A percentile compares a stretch with the other conserved stretches of the same genome.
These are phyloP conservation scores for Sisor rabdophorus DNA, from an alignment of 2,113 vertebrate species.

Conservation along the genomic window DNA sequence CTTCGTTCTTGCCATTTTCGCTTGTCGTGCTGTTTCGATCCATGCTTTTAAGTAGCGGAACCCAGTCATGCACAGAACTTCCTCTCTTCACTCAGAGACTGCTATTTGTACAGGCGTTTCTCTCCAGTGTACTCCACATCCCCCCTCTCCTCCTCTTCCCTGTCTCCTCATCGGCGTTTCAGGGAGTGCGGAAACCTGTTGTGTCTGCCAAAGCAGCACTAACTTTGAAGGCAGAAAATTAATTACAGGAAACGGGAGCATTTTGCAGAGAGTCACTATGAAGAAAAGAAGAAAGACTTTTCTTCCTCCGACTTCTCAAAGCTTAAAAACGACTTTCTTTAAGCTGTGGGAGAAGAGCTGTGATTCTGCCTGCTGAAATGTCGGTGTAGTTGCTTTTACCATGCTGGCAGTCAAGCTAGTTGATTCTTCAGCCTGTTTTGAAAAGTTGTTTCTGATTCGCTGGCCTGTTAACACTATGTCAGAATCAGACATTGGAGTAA, in stretches of 20 bases:
- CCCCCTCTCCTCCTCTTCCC: no score
- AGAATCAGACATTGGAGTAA: slow-evolving; percentile 19
- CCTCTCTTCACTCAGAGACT: slow-evolving; percentile 13
- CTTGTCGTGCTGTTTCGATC: slow-evolving; percentile 14
- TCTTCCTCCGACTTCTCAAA: neutral
- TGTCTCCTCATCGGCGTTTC: neutral
- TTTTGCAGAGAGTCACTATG: slow-evolving; percentile 16
- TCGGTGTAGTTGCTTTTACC: neutral
- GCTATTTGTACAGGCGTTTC: slow-evolving; percentile 28
- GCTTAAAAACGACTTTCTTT: neutral
- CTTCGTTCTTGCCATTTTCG: neutral
- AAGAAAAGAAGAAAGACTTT: slow-evolving; percentile 19
- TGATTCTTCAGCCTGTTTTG: slow-evolving; percentile 2
- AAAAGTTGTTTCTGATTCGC: slow-evolving; percentile 9
- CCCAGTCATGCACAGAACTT: slow-evolving; percentile 5
- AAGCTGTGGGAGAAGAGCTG: neutral
- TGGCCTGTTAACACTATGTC: slow-evolving; percentile 5
- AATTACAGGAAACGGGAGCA: slow-evolving; percentile 13
- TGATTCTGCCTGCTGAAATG: neutral
- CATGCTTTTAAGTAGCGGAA: neutral
- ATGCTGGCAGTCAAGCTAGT: neutral
- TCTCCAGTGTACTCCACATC: neutral
- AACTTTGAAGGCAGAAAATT: slow-evolving; percentile 30
- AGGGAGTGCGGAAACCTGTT: slow-evolving; percentile 27
- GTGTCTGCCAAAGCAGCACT: slow-evolving; percentile 14